Evolutionary conservation across 30 jellyfish, hydroid and myxozoan genomes (phyloP).

Genomic region (Pelagia noctiluca): DNA sequence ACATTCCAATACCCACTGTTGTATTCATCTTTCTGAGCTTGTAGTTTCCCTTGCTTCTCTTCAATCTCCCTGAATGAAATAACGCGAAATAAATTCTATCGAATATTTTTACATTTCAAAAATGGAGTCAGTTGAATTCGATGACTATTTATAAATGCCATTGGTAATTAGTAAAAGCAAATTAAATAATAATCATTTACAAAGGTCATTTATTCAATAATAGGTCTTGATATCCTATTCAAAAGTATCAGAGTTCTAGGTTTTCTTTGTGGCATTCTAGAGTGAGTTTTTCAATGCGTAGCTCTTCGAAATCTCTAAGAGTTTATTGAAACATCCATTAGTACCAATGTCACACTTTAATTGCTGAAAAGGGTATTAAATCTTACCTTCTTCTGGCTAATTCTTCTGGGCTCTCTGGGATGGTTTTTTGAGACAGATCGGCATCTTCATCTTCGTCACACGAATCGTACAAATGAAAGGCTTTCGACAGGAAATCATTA

Average conservation of each 20-base stretch:
- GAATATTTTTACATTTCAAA: too few relatives aligned
- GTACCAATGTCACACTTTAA: too few relatives aligned
- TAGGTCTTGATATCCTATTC: too few relatives aligned
- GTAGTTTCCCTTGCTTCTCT: constrained; percentile 50
- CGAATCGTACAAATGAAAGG: constrained; percentile 81
- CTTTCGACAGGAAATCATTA: constrained; percentile 77
- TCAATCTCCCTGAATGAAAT: constrained; percentile 17
- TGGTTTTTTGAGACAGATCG: constrained; percentile 10
- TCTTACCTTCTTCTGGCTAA: constrained; percentile 44
- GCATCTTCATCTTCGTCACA: constrained; percentile 75
- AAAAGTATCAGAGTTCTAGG: too few relatives aligned
- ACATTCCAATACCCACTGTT: constrained; percentile 86
- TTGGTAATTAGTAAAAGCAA: too few relatives aligned
- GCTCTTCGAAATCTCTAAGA: too few relatives aligned
- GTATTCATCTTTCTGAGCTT: constrained; percentile 59
- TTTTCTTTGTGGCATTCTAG: too few relatives aligned
- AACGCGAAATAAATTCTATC: neutral
- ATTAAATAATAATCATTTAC: too few relatives aligned
- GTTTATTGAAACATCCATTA: too few relatives aligned
- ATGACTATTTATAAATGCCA: too few relatives aligned
- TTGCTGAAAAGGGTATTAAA: neutral
- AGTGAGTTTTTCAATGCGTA: constrained; percentile 6
- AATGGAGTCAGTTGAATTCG: too few relatives aligned
- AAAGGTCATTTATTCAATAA: too few relatives aligned
- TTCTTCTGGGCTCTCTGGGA: constrained; percentile 48